Evolutionary conservation across 2,113 vertebrate genomes (phyloP).

Genomic region (Chauna torquata): DNA sequence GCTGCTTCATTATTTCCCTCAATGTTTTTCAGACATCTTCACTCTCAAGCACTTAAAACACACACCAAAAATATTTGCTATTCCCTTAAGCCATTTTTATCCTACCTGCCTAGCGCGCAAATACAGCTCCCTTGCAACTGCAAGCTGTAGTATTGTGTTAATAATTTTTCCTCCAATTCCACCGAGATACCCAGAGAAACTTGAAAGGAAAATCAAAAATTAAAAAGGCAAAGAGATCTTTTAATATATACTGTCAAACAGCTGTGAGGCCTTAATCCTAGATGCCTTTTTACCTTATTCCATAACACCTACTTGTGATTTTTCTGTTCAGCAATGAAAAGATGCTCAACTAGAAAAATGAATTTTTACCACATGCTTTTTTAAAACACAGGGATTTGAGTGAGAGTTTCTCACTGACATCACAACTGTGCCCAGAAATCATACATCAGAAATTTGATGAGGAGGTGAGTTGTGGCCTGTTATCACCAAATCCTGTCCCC

Average conservation of each 20-base stretch:
- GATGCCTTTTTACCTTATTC: not conserved
- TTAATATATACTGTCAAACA: conserved; percentile 47
- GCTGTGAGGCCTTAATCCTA: conserved; percentile 35
- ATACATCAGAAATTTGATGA: not conserved
- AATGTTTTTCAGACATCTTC: conserved; percentile 39
- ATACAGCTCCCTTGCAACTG: conserved; percentile 1
- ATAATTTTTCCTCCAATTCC: conserved; percentile 35
- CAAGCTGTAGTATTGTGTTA: conserved; percentile 34
- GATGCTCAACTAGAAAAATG: not conserved
- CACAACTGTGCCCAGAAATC: not conserved
- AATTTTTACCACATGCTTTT: not conserved
- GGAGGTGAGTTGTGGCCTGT: not conserved
- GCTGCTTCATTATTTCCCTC: conserved; percentile 30
- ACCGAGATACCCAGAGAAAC: conserved; percentile 31
- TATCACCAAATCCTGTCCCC: not conserved
- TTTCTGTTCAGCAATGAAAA: conserved; percentile 21
- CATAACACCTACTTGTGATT: not conserved
- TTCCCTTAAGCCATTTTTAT: conserved; percentile 63
- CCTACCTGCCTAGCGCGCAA: conserved; percentile 43
- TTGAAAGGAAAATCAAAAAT: conserved; percentile 67
- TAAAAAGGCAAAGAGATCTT: conserved; percentile 56
- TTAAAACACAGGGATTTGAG: not conserved
- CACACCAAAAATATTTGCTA: conserved; percentile 32
- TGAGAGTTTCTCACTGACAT: not conserved
- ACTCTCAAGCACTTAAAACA: conserved; percentile 52